phyloP scores from a whole-genome alignment of 2,797 vertebrate species.

The Limnodromus scolopaceus region DNA sequence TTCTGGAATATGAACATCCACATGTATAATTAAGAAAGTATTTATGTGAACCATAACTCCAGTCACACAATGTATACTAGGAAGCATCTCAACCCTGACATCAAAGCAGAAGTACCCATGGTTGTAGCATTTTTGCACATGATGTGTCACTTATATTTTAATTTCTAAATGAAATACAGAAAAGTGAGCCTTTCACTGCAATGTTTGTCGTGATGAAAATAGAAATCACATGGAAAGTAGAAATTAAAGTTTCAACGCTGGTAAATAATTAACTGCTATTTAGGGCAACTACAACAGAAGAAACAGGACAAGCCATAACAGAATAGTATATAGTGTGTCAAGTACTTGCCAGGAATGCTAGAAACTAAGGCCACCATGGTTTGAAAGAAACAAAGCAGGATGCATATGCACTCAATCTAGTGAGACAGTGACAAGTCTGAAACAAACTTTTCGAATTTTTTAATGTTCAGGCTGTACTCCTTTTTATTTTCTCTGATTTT shows the following conservation, averaged over 20 bases:
- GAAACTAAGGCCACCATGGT: rapidly evolving
- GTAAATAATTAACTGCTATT: neutral
- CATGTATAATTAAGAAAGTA: neutral
- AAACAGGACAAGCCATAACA: neutral
- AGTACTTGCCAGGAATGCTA: neutral
- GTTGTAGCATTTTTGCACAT: neutral
- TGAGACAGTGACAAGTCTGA: neutral
- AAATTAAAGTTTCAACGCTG: neutral
- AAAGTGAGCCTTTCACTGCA: neutral
- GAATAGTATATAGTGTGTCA: neutral
- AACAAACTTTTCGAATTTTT: neutral
- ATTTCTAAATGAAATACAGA: neutral
- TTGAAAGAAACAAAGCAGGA: neutral
- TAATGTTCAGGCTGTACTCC: neutral
- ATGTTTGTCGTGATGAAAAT: neutral
- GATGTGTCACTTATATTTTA: neutral
- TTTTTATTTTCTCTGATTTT: neutral
- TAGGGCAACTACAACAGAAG: neutral
- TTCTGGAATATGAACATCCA: neutral
- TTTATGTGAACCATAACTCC: neutral
- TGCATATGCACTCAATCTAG: neutral
- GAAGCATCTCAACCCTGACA: neutral
- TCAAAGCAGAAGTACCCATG: neutral
- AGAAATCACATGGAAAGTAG: neutral
- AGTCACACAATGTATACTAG: neutral